Base-by-base conservation (phyloP, 1,140 invertebrate species). In the Neodiprion pinetum region DNA sequence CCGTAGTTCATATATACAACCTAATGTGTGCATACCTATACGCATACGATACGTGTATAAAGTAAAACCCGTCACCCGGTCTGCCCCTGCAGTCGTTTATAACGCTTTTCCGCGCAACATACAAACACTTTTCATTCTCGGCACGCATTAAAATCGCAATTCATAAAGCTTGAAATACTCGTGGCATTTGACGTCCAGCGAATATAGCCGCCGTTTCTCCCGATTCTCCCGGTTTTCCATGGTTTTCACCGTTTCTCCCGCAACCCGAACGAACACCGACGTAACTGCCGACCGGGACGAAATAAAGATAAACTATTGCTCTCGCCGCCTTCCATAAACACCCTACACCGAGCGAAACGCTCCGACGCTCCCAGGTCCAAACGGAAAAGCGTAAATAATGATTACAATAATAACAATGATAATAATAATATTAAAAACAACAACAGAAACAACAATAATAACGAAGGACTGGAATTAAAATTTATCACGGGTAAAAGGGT, bases 121-220 rank as follows among this genome's bases (percentile, higher is more conserved):
- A 40, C 28, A 40, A 40, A 40, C 28, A 40, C 28, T 40, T 40
- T 40, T 40, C 28, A 40, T 40, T 40, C 28, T 40, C 28, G 28
- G 28, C 53, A 61, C 53, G n/a, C 53, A 61, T 61, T 61, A 61
- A 61, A 61, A 61, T 61, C 11, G 53, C 53, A 61, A 61, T 61
- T 61, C 53, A 61, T 61, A 61, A 61, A 61, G 53, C 53, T 61
- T 12, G n/a, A 61, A 61, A 61, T 61, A 61, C 53, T 61, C 53
- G 53, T 61, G 53, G 53, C n/a, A 61, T 61, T 61, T 61, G 53
- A 17, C 53, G 53, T 61, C 28, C 28, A 17, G 28, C 28, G 28
- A 40, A 40, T 40, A 40, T 4, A 40, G 53, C 11, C 11, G 53
- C n/a, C 11, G 53, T 5, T 40, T 40, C 28, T 40, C 28, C 28